These are phyloP conservation scores for Zapus hudsonius DNA, from an alignment of 2,113 vertebrate species.

Conservation along the genomic window DNA sequence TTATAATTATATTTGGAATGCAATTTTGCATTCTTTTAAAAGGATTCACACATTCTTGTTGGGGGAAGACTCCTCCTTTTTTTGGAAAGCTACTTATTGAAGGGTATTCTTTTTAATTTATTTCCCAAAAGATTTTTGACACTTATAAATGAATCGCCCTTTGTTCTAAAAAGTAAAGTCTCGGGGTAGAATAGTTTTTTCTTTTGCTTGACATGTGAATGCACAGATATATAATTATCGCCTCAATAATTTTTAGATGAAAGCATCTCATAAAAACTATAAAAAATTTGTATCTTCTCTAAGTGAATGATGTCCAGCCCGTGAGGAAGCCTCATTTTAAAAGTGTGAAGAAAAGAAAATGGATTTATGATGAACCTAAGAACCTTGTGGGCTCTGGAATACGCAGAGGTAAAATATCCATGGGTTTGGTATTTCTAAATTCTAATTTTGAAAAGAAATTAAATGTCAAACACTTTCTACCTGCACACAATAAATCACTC, in stretches of 20 bases:
- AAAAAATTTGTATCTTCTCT: conserved; percentile 70
- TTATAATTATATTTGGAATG: conserved; percentile 55
- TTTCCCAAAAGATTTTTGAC: conserved; percentile 27
- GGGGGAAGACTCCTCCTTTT: background rate
- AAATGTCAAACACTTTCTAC: background rate
- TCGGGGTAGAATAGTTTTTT: background rate
- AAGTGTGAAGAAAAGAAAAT: conserved; percentile 82
- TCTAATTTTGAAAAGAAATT: conserved; percentile 11
- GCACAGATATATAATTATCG: conserved; percentile 66
- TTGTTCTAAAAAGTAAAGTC: conserved; percentile 43
- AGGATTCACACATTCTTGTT: background rate
- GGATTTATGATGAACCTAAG: conserved; percentile 81
- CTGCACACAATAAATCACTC: background rate
- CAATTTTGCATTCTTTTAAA: conserved; percentile 54
- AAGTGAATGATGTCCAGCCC: conserved; percentile 73
- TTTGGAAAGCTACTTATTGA: conserved; percentile 23
- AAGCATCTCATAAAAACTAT: conserved; percentile 61
- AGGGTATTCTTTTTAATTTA: conserved; percentile 59
- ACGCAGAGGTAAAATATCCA: conserved; percentile 65
- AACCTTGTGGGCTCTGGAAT: conserved; percentile 71
- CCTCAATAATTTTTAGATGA: conserved; percentile 65
- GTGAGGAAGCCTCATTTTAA: conserved; percentile 74
- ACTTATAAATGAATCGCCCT: conserved; percentile 61
- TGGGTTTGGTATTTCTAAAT: conserved; percentile 20
- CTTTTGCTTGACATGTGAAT: conserved; percentile 54